phyloP scores from a whole-genome alignment of 2,888 invertebrate genomes.

The Ophion ellenae region DNA sequence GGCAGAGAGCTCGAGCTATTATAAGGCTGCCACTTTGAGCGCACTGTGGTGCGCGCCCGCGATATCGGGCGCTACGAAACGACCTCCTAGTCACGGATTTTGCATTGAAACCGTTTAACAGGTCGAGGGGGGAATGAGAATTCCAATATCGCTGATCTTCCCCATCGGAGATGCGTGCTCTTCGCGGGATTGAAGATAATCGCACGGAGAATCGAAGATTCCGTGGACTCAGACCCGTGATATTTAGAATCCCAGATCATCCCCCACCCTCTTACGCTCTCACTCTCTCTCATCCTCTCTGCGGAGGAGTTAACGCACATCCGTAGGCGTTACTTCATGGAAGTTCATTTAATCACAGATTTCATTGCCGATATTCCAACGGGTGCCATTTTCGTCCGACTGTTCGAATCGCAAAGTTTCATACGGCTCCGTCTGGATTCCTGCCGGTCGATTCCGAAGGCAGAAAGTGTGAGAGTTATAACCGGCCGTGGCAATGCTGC shows the following conservation, averaged over 20 bases:
- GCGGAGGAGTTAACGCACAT: conserved; percentile 42
- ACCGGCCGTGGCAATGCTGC: neutral
- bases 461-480: neutral
- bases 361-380: conserved; percentile 14
- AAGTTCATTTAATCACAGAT: conserved; percentile 30
- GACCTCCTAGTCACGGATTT: conserved; percentile 31
- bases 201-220: conserved; percentile 43
- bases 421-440: neutral
- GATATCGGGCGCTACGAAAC: conserved; percentile 43
- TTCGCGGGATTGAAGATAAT: conserved; percentile 45
- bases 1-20: conserved; percentile 44
- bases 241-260: conserved; percentile 27
- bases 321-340: conserved; percentile 20
- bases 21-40: conserved; percentile 59
- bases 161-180: conserved; percentile 9
- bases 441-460: neutral
- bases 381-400: neutral
- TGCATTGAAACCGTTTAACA: conserved; percentile 55
- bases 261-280: neutral
- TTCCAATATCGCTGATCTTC: conserved; percentile 37
- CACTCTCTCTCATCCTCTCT: neutral
- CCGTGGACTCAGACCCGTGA: conserved; percentile 22
- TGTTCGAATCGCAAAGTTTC: neutral
- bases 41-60: conserved; percentile 30
- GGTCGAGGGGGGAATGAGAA: conserved; percentile 34